These are phyloP conservation scores for Dasypus novemcinctus DNA, from an alignment of 2,113 vertebrate species.

Conservation along the genomic window DNA sequence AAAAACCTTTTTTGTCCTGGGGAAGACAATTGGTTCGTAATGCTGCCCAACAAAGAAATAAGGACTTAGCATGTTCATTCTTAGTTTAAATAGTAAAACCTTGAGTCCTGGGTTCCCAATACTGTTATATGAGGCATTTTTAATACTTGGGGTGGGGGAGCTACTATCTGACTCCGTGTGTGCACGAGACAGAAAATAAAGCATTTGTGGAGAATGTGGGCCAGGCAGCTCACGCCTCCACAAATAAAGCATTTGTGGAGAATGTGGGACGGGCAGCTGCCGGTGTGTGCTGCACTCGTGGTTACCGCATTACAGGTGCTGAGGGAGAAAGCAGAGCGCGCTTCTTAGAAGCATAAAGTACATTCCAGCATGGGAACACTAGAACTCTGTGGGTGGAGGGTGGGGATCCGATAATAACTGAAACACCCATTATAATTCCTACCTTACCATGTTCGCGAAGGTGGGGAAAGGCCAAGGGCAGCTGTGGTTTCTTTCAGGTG, in stretches of 20 bases:
- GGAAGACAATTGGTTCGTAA: too few relatives aligned
- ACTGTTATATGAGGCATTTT: not conserved
- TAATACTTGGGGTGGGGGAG: rapidly evolving
- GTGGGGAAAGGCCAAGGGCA: rapidly evolving
- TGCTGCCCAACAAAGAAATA: rapidly evolving
- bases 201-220: too few relatives aligned
- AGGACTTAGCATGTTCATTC: not conserved
- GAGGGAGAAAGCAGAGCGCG: rapidly evolving
- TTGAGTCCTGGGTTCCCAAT: rapidly evolving
- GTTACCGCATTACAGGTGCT: rapidly evolving
- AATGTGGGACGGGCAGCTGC: too few relatives aligned
- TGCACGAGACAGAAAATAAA: too few relatives aligned
- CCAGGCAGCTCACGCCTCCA: too few relatives aligned
- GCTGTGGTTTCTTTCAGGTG: conserved; percentile 82
- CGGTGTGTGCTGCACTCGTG: too few relatives aligned
- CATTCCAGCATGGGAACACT: rapidly evolving
- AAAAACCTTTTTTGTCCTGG: not conserved
- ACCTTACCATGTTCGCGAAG: rapidly evolving
- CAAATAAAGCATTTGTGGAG: too few relatives aligned
- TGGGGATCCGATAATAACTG: rapidly evolving
- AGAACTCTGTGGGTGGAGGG: rapidly evolving
- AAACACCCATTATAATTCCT: rapidly evolving
- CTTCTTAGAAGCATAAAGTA: rapidly evolving
- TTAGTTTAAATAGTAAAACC: not conserved
- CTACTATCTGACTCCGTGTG: not conserved